Percentiles rank a stretch among this genome's conserved stretches.
Evolutionary conservation across 1,140 invertebrate genomes (phyloP).

Genomic region (Zelostemma sp.): DNA sequence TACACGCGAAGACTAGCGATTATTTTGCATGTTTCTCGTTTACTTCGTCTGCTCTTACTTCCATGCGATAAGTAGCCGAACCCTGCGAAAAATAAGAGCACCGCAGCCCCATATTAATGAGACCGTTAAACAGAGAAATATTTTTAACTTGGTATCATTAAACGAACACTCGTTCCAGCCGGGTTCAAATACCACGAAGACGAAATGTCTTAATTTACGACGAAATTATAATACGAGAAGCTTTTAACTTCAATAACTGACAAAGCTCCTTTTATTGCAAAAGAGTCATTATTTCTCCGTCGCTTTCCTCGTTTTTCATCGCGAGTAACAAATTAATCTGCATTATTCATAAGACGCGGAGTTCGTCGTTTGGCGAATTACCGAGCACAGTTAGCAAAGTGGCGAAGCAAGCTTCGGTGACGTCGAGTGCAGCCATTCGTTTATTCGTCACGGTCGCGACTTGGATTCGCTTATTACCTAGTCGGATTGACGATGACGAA

Average conservation of each 20-base stretch:
- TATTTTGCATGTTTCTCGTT: neutral
- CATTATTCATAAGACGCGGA: too few relatives aligned
- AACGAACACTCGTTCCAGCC: neutral
- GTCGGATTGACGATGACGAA: conserved; percentile 19
- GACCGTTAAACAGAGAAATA: neutral
- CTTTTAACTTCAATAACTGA: too few relatives aligned
- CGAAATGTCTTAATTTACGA: neutral
- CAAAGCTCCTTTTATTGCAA: too few relatives aligned
- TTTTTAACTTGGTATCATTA: neutral
- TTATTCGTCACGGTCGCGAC: conserved; percentile 26
- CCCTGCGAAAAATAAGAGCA: too few relatives aligned
- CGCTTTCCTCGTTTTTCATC: too few relatives aligned
- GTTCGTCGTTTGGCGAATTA: neutral
- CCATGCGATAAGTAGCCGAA: too few relatives aligned
- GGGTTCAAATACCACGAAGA: neutral
- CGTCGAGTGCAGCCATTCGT: conserved; percentile 23
- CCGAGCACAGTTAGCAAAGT: conserved; percentile 18
- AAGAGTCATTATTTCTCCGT: too few relatives aligned
- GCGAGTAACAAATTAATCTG: too few relatives aligned
- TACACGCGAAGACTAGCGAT: neutral
- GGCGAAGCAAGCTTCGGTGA: conserved; percentile 14
- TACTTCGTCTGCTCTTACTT: neutral
- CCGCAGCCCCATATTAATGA: neutral
- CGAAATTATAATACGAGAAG: neutral
- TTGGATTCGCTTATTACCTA: conserved; percentile 24